Base-by-base conservation (phyloP, 1,140 invertebrate genomes). In the Copidosoma floridanum region DNA sequence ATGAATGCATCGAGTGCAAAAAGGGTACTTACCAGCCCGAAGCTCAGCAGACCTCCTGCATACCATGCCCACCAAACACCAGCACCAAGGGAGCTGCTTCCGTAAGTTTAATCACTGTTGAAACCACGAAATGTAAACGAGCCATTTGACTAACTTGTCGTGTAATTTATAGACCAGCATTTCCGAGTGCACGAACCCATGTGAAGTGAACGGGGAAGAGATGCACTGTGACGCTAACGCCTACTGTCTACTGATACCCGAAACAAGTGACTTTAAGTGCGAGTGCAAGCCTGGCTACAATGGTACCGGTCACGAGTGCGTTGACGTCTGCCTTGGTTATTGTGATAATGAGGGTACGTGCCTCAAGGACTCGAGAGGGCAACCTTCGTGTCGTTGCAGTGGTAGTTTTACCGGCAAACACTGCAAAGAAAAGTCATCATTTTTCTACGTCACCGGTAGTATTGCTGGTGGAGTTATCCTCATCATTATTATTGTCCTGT, bases 201-300 rank as follows among this genome's bases (percentile, higher is more conserved):
- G 94, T 71, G 89, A 94, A 70, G 92, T 89, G 70, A 89, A 88
- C 64, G 90, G 89, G 26, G 86, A 90, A 2, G 86, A 91, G 66
- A 89, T 90, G 84, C 87, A 93, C 53, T 97, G 94, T 70, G 91
- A 95, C 70, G 76, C 83, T 0, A 95, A 96, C 75, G 93, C 94
- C 0, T 90, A 94, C 70, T 96, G 95, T 74, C 83, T 96, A 0
- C 83, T 95, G 46, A 88, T 93, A 35, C 84, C 85, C 0, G 91
- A 95, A 71, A 93, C 90, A 1, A 89, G 87, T 61, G 90, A 93
- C 65, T 96, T 94, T 80, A 89, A 89, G 66, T 98, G 95, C 69
- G 89, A 94, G 72, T 98, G 95, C 77, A 97, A 95, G 71, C 89
- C 92, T 2, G 95, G 94, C 2, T 98, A 93, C 81, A 94, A 95